Percentiles rank a stretch among this genome's conserved stretches.
phyloP scores from a whole-genome alignment of 2,888 invertebrate species.

The Cepaea hortensis region DNA sequence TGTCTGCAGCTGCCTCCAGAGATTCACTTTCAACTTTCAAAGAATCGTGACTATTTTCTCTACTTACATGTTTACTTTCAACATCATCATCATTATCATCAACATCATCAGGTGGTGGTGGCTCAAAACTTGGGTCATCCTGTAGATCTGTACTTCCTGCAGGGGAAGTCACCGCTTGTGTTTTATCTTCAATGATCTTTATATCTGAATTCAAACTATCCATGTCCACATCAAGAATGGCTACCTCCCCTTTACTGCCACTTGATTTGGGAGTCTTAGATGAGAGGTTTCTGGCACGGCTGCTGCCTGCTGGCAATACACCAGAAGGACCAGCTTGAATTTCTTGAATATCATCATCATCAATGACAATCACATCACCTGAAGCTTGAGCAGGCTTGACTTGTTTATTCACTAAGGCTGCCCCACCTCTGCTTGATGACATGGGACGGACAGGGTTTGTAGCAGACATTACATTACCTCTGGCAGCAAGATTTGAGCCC shows the following conservation, averaged over 20 bases:
- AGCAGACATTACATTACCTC: neutral
- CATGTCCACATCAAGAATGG: constrained; percentile 15
- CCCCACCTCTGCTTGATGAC: constrained; percentile 2
- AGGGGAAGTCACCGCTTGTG: neutral
- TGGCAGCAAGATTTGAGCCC: neutral
- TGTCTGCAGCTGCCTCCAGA: neutral
- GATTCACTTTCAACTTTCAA: neutral
- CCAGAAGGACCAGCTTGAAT: neutral
- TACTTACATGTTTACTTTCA: neutral
- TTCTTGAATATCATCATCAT: constrained; percentile 33
- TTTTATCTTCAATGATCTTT: neutral
- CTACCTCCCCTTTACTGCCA: neutral
- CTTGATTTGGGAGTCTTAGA: neutral
- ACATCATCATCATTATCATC: neutral
- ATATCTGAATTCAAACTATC: neutral
- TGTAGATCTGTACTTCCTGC: neutral
- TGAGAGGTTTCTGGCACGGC: neutral
- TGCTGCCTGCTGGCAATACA: neutral
- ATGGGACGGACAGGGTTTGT: neutral
- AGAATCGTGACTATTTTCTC: neutral
- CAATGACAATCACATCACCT: constrained; percentile 12
- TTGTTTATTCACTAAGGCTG: neutral
- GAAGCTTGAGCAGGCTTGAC: neutral
- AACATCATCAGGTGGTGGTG: neutral
- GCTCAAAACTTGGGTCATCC: neutral